A percentile compares a stretch with the other conserved stretches of the same genome.
phyloP scores from a whole-genome alignment of 1,140 invertebrate species.

The Maconellicoccus hirsutus region DNA sequence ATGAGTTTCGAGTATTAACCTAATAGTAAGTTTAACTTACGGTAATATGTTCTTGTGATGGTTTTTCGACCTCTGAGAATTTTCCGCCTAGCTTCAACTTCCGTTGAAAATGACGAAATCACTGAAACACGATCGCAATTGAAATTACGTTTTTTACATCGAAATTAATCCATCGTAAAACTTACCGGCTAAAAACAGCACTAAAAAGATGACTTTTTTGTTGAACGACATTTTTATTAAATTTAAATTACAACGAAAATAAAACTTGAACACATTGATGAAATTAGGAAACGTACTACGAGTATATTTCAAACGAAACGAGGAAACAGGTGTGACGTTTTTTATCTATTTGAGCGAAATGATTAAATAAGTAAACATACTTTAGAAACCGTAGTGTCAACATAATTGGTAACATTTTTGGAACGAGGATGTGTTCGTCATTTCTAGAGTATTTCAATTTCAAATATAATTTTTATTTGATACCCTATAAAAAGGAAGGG shows the following conservation, averaged over 20 bases:
- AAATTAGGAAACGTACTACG: too few relatives aligned
- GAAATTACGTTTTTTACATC: background rate
- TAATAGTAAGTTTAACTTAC: constrained; percentile 41
- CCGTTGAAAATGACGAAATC: constrained; percentile 29
- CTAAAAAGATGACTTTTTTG: background rate
- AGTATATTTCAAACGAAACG: background rate
- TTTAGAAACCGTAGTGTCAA: background rate
- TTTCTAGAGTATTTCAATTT: too few relatives aligned
- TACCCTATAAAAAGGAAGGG: too few relatives aligned
- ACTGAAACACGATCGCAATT: background rate
- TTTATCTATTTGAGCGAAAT: background rate
- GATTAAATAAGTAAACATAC: background rate
- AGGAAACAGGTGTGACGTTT: background rate
- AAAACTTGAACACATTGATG: too few relatives aligned
- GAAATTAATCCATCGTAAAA: background rate
- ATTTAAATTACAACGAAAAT: too few relatives aligned
- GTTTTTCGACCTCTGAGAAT: constrained; percentile 59
- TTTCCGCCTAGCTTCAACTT: constrained; percentile 57
- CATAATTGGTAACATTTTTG: too few relatives aligned
- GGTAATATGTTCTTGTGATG: constrained; percentile 56
- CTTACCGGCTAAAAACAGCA: background rate
- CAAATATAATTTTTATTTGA: too few relatives aligned
- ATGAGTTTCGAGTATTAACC: too few relatives aligned
- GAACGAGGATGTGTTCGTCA: too few relatives aligned
- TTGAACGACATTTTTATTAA: background rate